Percentiles rank a stretch among this genome's conserved stretches.
Evolutionary conservation across 2,888 invertebrate species (phyloP).

Genomic region (Eremobia ochroleuca): DNA sequence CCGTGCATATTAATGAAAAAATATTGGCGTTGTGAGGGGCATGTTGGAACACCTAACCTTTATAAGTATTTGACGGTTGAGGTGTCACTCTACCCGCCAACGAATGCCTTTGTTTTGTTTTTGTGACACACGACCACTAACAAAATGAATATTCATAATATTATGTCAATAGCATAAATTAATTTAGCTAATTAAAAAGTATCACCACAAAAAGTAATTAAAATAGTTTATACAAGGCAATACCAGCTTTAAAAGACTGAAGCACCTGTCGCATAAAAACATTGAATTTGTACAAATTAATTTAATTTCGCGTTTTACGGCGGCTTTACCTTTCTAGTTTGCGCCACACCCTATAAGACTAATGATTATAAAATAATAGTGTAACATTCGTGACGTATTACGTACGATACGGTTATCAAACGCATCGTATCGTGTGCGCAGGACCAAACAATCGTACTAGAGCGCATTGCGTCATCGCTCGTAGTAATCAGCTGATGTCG

Average conservation of each 20-base stretch:
- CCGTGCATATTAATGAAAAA: constrained; percentile 34
- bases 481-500: constrained; percentile 71
- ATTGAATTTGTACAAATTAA: constrained; percentile 12
- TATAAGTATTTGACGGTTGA: constrained; percentile 35
- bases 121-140: constrained; percentile 19
- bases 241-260: constrained; percentile 14
- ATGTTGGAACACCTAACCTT: constrained; percentile 35
- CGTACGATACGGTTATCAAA: constrained; percentile 60
- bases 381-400: constrained; percentile 54
- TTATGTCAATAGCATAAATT: constrained; percentile 32
- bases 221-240: constrained; percentile 16
- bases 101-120: constrained; percentile 27
- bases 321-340: constrained; percentile 5
- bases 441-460: constrained; percentile 67
- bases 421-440: constrained; percentile 56
- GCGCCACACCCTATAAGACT: neutral
- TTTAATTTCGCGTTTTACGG: constrained; percentile 5
- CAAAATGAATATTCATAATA: constrained; percentile 41
- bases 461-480: constrained; percentile 67
- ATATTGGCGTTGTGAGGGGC: constrained; percentile 15
- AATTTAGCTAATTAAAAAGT: constrained; percentile 36
- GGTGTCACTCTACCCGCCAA: constrained; percentile 19
- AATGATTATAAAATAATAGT: constrained; percentile 35
- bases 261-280: constrained; percentile 24
- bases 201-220: constrained; percentile 4